Evolutionary conservation across 1,140 invertebrate species (phyloP), one percentile per base, ranked within the genome.

Genomic region (Drosophila burlai): DNA sequence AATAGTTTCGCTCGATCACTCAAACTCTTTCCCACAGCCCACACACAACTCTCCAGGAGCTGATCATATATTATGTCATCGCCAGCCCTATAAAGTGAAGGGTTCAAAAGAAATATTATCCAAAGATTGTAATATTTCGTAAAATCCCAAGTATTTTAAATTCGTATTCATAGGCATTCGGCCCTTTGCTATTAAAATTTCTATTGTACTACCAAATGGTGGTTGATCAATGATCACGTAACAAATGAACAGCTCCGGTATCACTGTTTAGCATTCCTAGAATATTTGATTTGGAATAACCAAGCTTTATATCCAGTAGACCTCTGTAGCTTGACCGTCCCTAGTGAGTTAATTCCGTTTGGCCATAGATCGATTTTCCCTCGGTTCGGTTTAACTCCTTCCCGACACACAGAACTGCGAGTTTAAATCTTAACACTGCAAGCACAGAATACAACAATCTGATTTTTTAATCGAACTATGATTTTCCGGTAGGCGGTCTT

Each of bases 281-380:
- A 61, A 24, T 52, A 60, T 64, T 74, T 81, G 47, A 73, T 79
- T 84, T 86, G 74, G 64, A 64, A 68, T 68, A 66, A 43, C 71
- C 55, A 61, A 81, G 79, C 79, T 81, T 80, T 64, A 76, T 58
- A 60, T 50, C 61, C 60, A 80, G 76, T 45, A 78, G 67, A 80
- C 26, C 60, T 59, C 55, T 40, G 62, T 71, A 63, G 78, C 80
- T 60, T 72, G 47, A 68, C 64, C 75, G 64, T 54, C 61, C 74
- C 49, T 68, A 54, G 71, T 81, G 52, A 74, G 68, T 83, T 87
- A 69, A 83, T 89, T 89, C 43, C 36, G 73, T 67, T 83, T 52
- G 54, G 54, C 29, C 10, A 59, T 46, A 54, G 67, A 71, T 73
- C 75, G 57, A 78, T 78, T 57, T 52, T 71, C 61, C 77, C 83